Conservation (phyloP, 2,113 vertebrate species). For the Chascanopsetta lugubris region DNA sequence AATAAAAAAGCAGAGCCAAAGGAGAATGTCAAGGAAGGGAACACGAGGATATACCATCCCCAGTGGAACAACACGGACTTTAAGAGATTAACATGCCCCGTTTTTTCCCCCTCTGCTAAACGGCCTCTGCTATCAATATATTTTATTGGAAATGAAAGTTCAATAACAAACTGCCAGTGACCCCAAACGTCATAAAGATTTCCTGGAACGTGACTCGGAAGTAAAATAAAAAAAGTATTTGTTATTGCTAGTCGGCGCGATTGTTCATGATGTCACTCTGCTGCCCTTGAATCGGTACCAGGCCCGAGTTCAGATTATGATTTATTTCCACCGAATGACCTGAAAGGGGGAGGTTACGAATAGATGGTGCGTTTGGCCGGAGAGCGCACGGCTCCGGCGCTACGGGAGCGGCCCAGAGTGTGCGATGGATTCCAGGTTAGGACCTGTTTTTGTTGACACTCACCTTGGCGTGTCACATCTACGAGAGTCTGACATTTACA, state of each 20-base stretch:
- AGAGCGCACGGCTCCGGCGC: conserved; percentile 1
- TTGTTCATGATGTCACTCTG: conserved; percentile 56
- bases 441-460: conserved; percentile 60
- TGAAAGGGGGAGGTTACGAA: conserved; percentile 37
- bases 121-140: conserved; percentile 63
- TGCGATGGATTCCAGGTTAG: conserved; percentile 48
- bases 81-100: conserved; percentile 63
- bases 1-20: conserved; percentile 53
- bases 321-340: conserved; percentile 51
- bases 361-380: conserved; percentile 19
- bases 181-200: conserved; percentile 65
- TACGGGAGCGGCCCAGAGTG: conserved; percentile 11
- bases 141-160: conserved; percentile 73
- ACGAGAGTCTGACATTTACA: conserved; percentile 63
- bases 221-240: conserved; percentile 70
- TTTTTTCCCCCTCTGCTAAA: conserved; percentile 29
- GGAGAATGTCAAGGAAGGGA: conserved; percentile 70
- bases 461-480: conserved; percentile 52
- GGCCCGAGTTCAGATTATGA: conserved; percentile 35
- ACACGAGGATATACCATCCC: conserved; percentile 68
- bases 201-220: conserved; percentile 76
- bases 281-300: conserved; percentile 36
- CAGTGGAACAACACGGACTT: conserved; percentile 53
- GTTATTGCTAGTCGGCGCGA: conserved; percentile 42
- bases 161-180: conserved; percentile 63